Base-by-base conservation (phyloP, 2,797 vertebrate species). In the Lutjanus campechanus region DNA sequence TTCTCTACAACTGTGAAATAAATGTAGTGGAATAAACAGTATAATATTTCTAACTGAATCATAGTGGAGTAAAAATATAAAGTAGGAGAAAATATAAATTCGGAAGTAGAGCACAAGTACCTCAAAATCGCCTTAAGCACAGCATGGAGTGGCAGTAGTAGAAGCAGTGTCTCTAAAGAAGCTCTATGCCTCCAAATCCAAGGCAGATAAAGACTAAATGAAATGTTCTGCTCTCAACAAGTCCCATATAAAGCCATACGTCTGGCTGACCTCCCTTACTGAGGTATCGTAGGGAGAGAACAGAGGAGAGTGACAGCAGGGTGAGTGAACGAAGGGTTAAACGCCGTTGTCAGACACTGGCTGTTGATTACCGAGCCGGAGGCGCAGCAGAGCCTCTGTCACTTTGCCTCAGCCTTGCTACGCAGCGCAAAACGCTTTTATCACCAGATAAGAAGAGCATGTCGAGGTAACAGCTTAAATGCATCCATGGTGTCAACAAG, bases 381-480 rank as follows among this genome's bases (percentile, higher is more conserved):
- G 74, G 74, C 81, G 82, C 56, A 47, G 76, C 46, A 9, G 73
- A 75, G 76, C 83, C 43, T 75, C 77, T 81, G 85, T 89, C 83
- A 85, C 84, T 87, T 85, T 82, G 64, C 66, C 85, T 84, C 49
- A 82, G 62, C 49, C n/a, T 70, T 43, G 54, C 61, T 40, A 74
- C 17, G 20, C 41, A 20, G 55, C 62, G 22, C 80, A 79, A 63
- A 82, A 88, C 74, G 83, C 88, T 89, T 91, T 86, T 90, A 84
- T 85, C 83, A 81, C 69, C 79, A 81, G 84, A 88, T 87, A 81
- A 86, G 82, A 81, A 53, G 22, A 84, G 49, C 49, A 17, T 74
- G 78, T 73, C n/a, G n/a, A 71, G 75, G 81, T 72, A 76, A 70
- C n/a, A 4, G 54, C 64, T 76, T 71, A 77, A 90, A 91, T 66